Base-by-base conservation (phyloP, 2,797 vertebrate genomes). In the Lepus townsendii region DNA sequence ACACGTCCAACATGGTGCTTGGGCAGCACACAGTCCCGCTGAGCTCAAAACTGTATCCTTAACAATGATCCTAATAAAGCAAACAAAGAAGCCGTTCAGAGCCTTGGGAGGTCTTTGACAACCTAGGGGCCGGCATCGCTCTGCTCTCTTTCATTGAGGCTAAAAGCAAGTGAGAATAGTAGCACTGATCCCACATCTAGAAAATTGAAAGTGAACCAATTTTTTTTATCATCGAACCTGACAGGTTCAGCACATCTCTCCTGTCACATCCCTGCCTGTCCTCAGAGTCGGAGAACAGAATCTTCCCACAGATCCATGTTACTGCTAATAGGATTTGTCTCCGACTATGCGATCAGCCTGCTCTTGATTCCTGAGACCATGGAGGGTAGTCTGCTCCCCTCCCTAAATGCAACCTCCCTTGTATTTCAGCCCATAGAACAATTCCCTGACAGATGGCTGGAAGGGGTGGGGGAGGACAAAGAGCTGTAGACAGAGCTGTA, bases 301-400 rank as follows among this genome's bases (percentile, higher is more conserved):
- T 82, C 80, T 90, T 72, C 47, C 2, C 30, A 19, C 3, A 11
- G 77, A 73, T 65, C 65, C 63, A 0, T 76, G 93, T 88, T 85
- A 38, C 13, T 30, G n/a, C 78, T 93, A 77, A 95, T 87, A 60
- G 83, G 65, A 85, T 95, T 96, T 95, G 93, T 92, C 50, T 96
- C 84, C 32, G 91, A 71, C 69, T 63, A 50, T 35, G 79, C 0
- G 5, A 62, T 63, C 60, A 38, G 32, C 66, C 54, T 32, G 78
- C 30, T 75, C 47, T n/a, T 62, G 8, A 73, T 82, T 69, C 54
- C 65, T 0, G 50, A 92, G 83, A n/a, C 77, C 47, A 42, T 3
- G 1, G 72, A 35, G 72, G 65, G n/a, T 54, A 10, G 26, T 76
- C 32, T 83, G 42, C 42, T 78, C 24, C 92, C 50, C 38, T 90